These are phyloP conservation scores for Falco concolor DNA, from an alignment of 2,797 vertebrate genomes.

Conservation along the genomic window DNA sequence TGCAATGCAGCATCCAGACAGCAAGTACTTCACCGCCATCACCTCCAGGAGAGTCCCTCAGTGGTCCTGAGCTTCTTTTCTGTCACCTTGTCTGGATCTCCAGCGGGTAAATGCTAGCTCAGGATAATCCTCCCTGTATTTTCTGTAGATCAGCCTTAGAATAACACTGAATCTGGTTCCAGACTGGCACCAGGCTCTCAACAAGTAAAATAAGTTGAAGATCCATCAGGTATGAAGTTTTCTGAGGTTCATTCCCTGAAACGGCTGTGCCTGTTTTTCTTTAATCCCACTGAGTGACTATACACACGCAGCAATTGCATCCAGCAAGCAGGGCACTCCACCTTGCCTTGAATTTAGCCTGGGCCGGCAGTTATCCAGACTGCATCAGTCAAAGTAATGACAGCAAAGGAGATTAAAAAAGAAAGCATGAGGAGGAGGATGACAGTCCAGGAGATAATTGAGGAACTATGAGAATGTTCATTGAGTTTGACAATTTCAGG, in stretches of 20 bases:
- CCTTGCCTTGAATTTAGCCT: not conserved
- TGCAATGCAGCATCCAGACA: too few species aligned
- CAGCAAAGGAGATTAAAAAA: constrained; percentile 12
- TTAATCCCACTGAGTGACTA: not conserved
- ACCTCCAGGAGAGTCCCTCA: not conserved
- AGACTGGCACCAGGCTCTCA: not conserved
- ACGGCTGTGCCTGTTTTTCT: not conserved
- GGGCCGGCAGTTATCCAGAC: not conserved
- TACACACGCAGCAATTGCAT: not conserved
- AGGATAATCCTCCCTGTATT: not conserved
- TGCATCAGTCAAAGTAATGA: constrained; percentile 4
- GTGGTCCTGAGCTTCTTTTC: not conserved
- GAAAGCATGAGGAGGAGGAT: not conserved
- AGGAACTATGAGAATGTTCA: not conserved
- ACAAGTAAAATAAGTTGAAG: not conserved
- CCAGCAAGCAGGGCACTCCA: not conserved
- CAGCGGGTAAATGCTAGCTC: not conserved
- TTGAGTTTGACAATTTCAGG: not conserved
- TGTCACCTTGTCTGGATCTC: not conserved
- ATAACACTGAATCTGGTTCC: not conserved
- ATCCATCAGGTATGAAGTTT: not conserved
- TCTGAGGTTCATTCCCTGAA: not conserved
- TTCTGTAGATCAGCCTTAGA: not conserved
- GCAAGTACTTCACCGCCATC: not conserved
- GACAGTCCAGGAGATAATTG: not conserved